phyloP scores from a whole-genome alignment of 2,797 vertebrate genomes.

The Podarcis lilfordi region DNA sequence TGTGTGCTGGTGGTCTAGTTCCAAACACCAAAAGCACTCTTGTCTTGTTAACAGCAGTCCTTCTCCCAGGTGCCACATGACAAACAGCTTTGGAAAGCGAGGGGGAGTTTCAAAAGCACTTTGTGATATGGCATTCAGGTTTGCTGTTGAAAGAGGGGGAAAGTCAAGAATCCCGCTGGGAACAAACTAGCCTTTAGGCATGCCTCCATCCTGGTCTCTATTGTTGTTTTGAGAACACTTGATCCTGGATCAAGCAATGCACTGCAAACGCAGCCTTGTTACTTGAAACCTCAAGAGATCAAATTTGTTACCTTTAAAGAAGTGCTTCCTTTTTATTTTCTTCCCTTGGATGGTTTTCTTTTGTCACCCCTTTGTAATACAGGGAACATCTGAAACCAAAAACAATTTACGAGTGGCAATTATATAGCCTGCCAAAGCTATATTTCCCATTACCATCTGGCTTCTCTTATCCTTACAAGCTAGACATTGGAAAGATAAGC shows the following conservation, averaged over 20 bases:
- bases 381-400: conserved; percentile 47
- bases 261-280: conserved; percentile 1
- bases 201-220: background rate
- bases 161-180: background rate
- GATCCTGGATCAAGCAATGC: conserved; percentile 21
- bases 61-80: too few species aligned
- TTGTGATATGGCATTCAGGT: background rate
- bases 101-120: background rate
- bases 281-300: conserved; percentile 1
- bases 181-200: background rate
- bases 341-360: conserved; percentile 41
- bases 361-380: conserved; percentile 44
- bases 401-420: conserved; percentile 69
- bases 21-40: background rate
- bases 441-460: conserved; percentile 65
- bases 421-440: conserved; percentile 58
- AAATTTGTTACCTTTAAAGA: conserved; percentile 41
- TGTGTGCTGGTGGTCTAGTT: background rate
- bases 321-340: conserved; percentile 8
- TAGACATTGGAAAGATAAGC: conserved; percentile 66
- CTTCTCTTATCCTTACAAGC: conserved; percentile 63
- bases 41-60: background rate
- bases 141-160: background rate
- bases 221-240: conserved; percentile 3
- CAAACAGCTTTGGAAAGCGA: background rate